Conservation (phyloP, 2,888 invertebrate species). For the Strigamia transsilvanica region DNA sequence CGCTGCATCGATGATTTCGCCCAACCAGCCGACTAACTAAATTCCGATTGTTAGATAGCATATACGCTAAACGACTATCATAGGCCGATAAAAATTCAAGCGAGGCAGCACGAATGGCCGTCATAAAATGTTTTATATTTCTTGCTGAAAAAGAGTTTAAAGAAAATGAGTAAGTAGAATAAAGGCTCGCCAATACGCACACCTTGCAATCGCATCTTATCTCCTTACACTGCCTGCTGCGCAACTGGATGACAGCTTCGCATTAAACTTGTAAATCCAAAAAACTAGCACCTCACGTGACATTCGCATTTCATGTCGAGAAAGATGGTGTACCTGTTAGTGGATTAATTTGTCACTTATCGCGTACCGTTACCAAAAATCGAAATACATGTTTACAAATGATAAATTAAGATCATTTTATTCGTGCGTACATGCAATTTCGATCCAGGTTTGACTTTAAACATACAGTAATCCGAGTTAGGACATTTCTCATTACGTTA, state of each 20-base stretch:
- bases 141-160: not conserved
- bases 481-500: not conserved
- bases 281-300: too few relatives aligned
- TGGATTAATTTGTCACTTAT: too few relatives aligned
- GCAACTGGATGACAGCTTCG: not conserved
- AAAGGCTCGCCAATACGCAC: not conserved
- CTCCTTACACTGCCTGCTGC: not conserved
- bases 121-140: constrained; percentile 30
- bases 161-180: not conserved
- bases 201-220: not conserved
- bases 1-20: too few relatives aligned
- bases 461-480: not conserved
- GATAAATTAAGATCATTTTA: too few relatives aligned
- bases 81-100: not conserved
- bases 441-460: not conserved
- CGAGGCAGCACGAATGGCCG: not conserved
- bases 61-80: not conserved
- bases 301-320: too few relatives aligned
- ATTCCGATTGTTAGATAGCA: not conserved
- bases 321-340: too few relatives aligned
- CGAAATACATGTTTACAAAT: too few relatives aligned
- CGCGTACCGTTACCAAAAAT: too few relatives aligned
- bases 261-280: not conserved
- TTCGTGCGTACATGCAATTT: not conserved
- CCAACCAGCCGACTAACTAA: not conserved